Evolutionary conservation across 2,797 vertebrate species (phyloP), one percentile per base, ranked within the genome.

Genomic region (Odontamblyopus rebecca): DNA sequence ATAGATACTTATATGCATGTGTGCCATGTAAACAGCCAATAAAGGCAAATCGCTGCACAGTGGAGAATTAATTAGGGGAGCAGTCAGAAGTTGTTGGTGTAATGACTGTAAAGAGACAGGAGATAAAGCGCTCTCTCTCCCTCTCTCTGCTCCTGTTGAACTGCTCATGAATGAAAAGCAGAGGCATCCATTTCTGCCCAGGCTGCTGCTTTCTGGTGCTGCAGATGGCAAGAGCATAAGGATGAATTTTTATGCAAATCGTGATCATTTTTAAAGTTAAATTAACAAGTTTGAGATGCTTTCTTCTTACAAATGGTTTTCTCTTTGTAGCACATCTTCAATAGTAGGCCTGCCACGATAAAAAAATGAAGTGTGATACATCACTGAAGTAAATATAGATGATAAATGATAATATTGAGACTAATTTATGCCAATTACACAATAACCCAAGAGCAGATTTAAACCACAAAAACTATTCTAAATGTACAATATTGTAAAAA

Each of bases 11-110:
- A 29, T 60, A 68, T 68, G 77, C 59, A 18, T 51, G 51, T 38
- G 8, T 44, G 73, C 35, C 79, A 70, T 77, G 77, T 77, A 81
- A 85, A 85, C 77, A 71, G 67, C 61, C 81, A 70, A 81, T 84
- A 77, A 75, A 84, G 80, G 41, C 50, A 73, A 79, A 76, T 64
- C 3, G 19, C 67, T 75, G 67, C 35, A 29, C 44, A 44, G 72
- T 70, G 70, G 62, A 68, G 70, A 74, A 83, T 83, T 65, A 85
- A 86, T 85, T 70, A 77, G 35, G 67, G 27, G 62, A 61, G 72
- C 75, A 41, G 63, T 80, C 75, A 69, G 77, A 76, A 53, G 69
- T 72, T 73, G 77, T 70, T 44, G 68, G 64, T 19, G 8, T 72
- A 80, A 84, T 76, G 72, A 41, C 64, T 79, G 71, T 50, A 73